Evolutionary conservation across 1,140 invertebrate species (phyloP).

Genomic region (Meloidogyne exigua): DNA sequence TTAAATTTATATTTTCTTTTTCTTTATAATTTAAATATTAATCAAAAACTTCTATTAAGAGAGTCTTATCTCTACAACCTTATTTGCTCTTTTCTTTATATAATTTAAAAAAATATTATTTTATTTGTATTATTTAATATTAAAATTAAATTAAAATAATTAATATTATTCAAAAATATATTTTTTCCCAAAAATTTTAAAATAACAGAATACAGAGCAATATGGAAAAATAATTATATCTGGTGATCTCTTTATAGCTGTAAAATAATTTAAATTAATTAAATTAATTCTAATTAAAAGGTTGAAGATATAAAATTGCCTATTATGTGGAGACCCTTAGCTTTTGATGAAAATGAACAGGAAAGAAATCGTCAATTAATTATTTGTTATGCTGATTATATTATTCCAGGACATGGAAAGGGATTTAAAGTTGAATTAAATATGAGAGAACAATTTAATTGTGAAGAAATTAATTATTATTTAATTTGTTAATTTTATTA

Average conservation of each 20-base stretch:
- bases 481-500: background rate
- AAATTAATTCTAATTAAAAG: background rate
- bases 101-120: too few relatives aligned
- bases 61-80: too few relatives aligned
- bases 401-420: constrained; percentile 41
- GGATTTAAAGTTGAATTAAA: constrained; percentile 14
- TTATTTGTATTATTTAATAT: too few relatives aligned
- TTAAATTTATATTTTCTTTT: too few relatives aligned
- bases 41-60: too few relatives aligned
- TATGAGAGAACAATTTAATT: background rate
- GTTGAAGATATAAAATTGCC: constrained; percentile 54
- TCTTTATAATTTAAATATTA: too few relatives aligned
- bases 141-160: too few relatives aligned
- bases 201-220: constrained; percentile 37
- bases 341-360: constrained; percentile 49
- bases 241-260: constrained; percentile 55
- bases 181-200: background rate
- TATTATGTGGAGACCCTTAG: constrained; percentile 58
- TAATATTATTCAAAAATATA: too few relatives aligned
- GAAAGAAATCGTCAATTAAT: constrained; percentile 37
- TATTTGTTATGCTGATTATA: constrained; percentile 45
- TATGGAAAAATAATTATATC: constrained; percentile 48
- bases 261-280: background rate
- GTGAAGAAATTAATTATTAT: background rate
- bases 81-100: too few relatives aligned